Conservation (phyloP, 64 coral and sea anemone genomes). For the Actinia tenebrosa region DNA sequence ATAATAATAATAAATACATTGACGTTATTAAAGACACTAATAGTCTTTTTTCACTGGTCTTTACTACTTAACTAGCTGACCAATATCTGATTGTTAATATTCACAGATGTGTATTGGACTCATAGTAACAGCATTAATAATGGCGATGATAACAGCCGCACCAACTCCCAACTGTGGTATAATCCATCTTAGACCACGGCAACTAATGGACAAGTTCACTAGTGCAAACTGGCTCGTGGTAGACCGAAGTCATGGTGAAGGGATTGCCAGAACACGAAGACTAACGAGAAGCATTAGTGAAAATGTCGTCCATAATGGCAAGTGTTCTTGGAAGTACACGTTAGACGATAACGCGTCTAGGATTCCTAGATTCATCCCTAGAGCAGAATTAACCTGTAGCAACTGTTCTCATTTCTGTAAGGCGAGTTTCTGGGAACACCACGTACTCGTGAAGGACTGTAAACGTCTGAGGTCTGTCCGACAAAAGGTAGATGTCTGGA, state of each 20-base stretch:
- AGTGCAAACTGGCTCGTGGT: slow-evolving; percentile 9
- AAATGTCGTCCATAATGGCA: background rate
- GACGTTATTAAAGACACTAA: too few species aligned
- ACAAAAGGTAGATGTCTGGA: slow-evolving; percentile 24
- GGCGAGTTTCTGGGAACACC: background rate
- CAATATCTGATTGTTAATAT: background rate
- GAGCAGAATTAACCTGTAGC: slow-evolving; percentile 20
- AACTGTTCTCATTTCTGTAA: slow-evolving; percentile 14
- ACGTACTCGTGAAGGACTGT: slow-evolving; percentile 25
- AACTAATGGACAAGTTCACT: background rate
- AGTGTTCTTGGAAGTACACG: slow-evolving; percentile 19
- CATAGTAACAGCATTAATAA: background rate
- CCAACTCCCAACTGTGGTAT: slow-evolving; percentile 16
- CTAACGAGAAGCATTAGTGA: background rate
- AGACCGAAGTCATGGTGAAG: background rate
- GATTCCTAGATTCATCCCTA: slow-evolving; percentile 15
- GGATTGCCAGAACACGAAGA: background rate
- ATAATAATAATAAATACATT: too few species aligned
- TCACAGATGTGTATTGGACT: background rate
- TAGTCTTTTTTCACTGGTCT: background rate
- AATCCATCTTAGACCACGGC: slow-evolving; percentile 3
- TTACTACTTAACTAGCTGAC: background rate
- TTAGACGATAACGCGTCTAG: slow-evolving; percentile 15
- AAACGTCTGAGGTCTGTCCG: background rate
- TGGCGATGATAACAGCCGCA: slow-evolving; percentile 6